A percentile compares a stretch with the other conserved stretches of the same genome.
phyloP scores from a whole-genome alignment of 64 coral and sea anemone species.

The Dendrophyllia cribrosa region DNA sequence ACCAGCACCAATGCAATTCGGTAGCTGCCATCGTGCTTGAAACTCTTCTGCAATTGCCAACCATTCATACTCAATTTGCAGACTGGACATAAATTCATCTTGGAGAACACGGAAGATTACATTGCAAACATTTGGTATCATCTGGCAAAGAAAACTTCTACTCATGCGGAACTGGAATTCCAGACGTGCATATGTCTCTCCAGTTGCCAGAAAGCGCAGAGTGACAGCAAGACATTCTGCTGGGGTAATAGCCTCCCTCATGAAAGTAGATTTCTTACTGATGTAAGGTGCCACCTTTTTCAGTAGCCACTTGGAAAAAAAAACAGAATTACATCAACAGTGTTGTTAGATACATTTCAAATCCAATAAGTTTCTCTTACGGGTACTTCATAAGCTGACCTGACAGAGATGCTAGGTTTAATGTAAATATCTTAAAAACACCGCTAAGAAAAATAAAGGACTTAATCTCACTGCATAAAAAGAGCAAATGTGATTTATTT shows the following conservation, averaged over 20 bases:
- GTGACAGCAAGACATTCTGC: constrained; percentile 32
- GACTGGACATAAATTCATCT: constrained; percentile 19
- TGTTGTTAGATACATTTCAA: background rate
- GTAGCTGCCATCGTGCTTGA: constrained; percentile 58
- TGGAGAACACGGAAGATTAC: constrained; percentile 6
- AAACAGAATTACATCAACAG: background rate
- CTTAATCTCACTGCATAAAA: too few species aligned
- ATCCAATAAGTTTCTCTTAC: too few species aligned
- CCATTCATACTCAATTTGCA: background rate
- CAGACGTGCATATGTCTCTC: constrained; percentile 2
- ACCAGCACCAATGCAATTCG: constrained; percentile 58
- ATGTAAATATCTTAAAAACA: too few species aligned
- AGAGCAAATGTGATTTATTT: too few species aligned
- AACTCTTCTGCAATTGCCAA: background rate
- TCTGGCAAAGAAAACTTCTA: constrained; percentile 10
- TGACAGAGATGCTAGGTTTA: too few species aligned
- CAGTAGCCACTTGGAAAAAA: background rate
- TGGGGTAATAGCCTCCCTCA: constrained; percentile 16
- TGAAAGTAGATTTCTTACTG: constrained; percentile 11
- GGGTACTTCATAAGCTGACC: too few species aligned
- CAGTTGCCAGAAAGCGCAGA: constrained; percentile 24
- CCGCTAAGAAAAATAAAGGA: too few species aligned
- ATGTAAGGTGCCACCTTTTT: background rate
- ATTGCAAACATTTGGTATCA: constrained; percentile 6
- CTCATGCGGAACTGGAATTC: constrained; percentile 33